A percentile compares a stretch with the other conserved stretches of the same genome.
Conservation (phyloP, 2,797 vertebrate species). For the Scolopax rusticola region DNA sequence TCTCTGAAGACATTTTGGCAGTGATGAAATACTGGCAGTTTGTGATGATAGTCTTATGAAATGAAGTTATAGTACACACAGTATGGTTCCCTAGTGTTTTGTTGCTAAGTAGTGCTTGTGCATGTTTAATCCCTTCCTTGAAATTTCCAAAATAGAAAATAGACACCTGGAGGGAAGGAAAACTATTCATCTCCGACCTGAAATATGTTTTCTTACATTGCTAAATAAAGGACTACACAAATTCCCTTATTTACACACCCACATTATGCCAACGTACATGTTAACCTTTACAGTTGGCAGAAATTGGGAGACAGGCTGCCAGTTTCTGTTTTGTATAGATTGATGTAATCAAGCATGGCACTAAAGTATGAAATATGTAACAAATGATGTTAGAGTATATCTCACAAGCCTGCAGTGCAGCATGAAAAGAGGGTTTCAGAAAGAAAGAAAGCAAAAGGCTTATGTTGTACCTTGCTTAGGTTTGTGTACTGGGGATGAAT, state of each 20-base stretch:
- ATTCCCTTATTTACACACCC: slow-evolving; percentile 73
- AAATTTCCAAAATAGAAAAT: slow-evolving; percentile 75
- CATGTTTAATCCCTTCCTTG: slow-evolving; percentile 71
- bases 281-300: slow-evolving; percentile 79
- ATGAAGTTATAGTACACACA: slow-evolving; percentile 75
- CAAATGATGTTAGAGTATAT: slow-evolving; percentile 64
- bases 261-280: slow-evolving; percentile 78
- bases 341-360: slow-evolving; percentile 73
- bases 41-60: slow-evolving; percentile 75
- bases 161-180: slow-evolving; percentile 72
- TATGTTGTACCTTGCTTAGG: neutral
- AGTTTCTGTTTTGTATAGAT: slow-evolving; percentile 75
- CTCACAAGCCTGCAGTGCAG: slow-evolving; percentile 26
- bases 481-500: neutral
- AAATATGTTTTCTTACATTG: slow-evolving; percentile 75
- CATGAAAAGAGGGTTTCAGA: neutral
- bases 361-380: slow-evolving; percentile 71
- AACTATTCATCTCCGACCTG: slow-evolving; percentile 72
- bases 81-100: slow-evolving; percentile 72
- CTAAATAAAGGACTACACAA: slow-evolving; percentile 72
- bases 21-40: slow-evolving; percentile 72
- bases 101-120: slow-evolving; percentile 76
- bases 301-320: slow-evolving; percentile 72
- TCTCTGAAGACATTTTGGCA: slow-evolving; percentile 70
- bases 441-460: neutral